These are phyloP conservation scores for Mesitornis unicolor DNA, from an alignment of 2,113 vertebrate genomes.

Conservation along the genomic window DNA sequence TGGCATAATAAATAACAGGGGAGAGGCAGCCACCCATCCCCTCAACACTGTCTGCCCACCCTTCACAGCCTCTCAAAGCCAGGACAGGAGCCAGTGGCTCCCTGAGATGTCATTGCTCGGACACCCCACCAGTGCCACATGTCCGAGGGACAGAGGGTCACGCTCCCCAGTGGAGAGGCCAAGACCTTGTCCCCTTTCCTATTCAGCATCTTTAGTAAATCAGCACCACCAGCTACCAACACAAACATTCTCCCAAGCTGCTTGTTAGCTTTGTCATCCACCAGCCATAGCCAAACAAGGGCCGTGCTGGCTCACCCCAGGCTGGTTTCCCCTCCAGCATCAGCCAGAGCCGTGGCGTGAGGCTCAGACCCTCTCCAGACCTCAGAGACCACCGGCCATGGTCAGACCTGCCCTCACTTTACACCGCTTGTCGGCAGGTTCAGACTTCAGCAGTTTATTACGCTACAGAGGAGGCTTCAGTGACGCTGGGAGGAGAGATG, in stretches of 20 bases:
- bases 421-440: accelerated
- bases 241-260: neutral
- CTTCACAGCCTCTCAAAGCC: accelerated
- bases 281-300: neutral
- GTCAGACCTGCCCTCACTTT: neutral
- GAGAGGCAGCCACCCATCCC: neutral
- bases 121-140: accelerated
- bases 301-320: accelerated
- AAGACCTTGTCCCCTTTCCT: neutral
- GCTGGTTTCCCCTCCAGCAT: neutral
- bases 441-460: neutral
- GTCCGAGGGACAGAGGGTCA: accelerated
- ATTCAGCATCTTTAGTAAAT: neutral
- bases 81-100: neutral
- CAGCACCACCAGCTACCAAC: neutral
- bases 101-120: accelerated
- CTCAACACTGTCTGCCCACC: neutral
- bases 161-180: neutral
- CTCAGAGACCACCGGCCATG: neutral
- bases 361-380: no score
- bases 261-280: accelerated
- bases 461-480: neutral
- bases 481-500: accelerated
- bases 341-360: no score
- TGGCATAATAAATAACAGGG: neutral